These are phyloP conservation scores for Junco hyemalis DNA, from an alignment of 2,113 vertebrate genomes.

Conservation along the genomic window DNA sequence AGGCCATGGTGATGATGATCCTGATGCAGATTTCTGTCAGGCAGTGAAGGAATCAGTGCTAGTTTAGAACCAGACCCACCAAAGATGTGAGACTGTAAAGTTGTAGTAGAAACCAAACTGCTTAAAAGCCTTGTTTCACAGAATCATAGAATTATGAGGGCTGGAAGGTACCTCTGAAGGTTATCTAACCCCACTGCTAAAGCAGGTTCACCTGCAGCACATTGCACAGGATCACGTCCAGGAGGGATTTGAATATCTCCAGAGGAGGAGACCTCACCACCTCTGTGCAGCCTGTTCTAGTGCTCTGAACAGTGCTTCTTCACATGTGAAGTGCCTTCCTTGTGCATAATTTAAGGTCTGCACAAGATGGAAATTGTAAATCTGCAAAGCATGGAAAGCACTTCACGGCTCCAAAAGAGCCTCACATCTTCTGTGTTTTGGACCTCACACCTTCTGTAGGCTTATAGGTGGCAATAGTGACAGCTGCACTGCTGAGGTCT, in stretches of 20 bases:
- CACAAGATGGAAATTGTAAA: not conserved
- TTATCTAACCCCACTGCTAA: not conserved
- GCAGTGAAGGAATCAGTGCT: not conserved
- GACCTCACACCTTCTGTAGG: not conserved
- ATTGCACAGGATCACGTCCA: not conserved
- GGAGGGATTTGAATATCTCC: not conserved
- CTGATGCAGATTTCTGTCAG: not conserved
- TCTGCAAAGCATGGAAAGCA: not conserved
- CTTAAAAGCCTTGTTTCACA: not conserved
- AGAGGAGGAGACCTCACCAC: not conserved
- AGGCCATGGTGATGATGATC: not conserved
- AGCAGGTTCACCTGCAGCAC: not conserved
- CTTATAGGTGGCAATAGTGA: not conserved
- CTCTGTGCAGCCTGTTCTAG: too few relatives aligned
- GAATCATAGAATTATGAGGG: not conserved
- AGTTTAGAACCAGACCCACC: not conserved
- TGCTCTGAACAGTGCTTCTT: not conserved
- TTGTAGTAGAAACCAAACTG: not conserved
- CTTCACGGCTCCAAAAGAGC: not conserved
- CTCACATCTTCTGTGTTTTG: not conserved
- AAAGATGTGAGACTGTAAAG: not conserved
- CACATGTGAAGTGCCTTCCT: not conserved
- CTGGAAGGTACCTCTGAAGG: not conserved
- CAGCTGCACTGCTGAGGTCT: not conserved
- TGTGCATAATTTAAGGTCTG: not conserved